These are phyloP conservation scores for Sarcoramphus papa DNA, from an alignment of 2,797 vertebrate genomes.

Conservation along the genomic window DNA sequence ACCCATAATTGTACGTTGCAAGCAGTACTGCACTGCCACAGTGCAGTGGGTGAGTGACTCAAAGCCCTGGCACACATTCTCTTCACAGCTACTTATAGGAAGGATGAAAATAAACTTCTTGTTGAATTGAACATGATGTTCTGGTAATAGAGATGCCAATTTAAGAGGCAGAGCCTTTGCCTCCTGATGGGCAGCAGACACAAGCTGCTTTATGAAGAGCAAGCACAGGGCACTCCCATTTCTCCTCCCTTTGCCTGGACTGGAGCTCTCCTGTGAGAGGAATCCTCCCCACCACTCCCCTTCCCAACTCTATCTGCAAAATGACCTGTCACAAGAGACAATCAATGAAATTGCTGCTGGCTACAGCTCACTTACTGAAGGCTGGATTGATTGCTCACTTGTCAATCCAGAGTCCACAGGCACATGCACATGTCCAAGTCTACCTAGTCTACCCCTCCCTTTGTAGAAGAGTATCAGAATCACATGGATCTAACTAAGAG, in stretches of 20 bases:
- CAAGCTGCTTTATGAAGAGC: background rate
- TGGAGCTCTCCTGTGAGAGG: background rate
- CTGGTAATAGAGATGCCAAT: constrained; percentile 44
- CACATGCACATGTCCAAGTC: background rate
- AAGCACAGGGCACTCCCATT: background rate
- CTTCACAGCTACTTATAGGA: constrained; percentile 44
- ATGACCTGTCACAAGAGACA: background rate
- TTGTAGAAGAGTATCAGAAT: background rate
- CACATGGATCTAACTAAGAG: background rate
- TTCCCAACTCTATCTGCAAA: background rate
- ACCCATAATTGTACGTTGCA: constrained; percentile 40
- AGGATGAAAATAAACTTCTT: constrained; percentile 59
- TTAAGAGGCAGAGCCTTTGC: constrained; percentile 1
- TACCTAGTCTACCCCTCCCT: background rate
- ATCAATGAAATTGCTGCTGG: constrained; percentile 14
- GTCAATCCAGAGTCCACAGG: background rate
- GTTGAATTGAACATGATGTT: constrained; percentile 47
- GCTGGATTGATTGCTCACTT: constrained; percentile 1
- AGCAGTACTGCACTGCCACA: background rate
- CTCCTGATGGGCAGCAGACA: background rate
- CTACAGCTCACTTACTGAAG: background rate
- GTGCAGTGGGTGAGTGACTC: constrained; percentile 1
- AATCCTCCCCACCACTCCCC: background rate
- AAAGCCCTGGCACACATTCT: constrained; percentile 38
- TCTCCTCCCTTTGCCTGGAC: background rate